Evolutionary conservation across 2,113 vertebrate genomes (phyloP).

Genomic region (Australoheros scitulus): DNA sequence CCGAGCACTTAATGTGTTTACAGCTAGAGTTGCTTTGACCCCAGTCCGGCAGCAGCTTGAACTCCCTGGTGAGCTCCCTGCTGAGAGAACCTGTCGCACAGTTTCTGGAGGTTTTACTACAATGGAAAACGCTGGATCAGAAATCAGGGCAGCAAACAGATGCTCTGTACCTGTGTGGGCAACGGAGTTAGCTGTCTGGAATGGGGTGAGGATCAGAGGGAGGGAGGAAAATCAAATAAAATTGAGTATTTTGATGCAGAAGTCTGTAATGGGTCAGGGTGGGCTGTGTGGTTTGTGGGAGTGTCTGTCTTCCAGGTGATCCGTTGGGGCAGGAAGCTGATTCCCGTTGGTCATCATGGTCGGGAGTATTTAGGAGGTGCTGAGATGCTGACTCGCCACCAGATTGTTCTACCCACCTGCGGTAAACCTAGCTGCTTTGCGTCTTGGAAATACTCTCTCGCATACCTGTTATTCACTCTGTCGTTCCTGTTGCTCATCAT

Average conservation of each 20-base stretch:
- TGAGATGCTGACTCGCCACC: too few species aligned
- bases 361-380: too few species aligned
- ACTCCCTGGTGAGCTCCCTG: constrained; percentile 46
- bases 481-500: too few species aligned
- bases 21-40: constrained; percentile 76
- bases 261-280: too few species aligned
- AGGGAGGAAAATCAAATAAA: not conserved
- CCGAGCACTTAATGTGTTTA: constrained; percentile 77
- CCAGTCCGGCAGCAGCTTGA: constrained; percentile 74
- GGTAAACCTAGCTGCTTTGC: too few species aligned
- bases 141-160: constrained; percentile 90
- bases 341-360: too few species aligned
- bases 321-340: too few species aligned
- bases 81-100: constrained; percentile 85
- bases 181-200: constrained; percentile 94
- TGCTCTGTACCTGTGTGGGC: constrained; percentile 94
- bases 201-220: constrained; percentile 80
- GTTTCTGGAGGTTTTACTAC: constrained; percentile 85
- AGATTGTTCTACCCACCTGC: too few species aligned
- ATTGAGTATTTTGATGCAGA: not conserved
- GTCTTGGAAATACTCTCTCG: too few species aligned
- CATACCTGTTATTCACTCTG: too few species aligned
- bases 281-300: too few species aligned
- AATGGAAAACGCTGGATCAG: constrained; percentile 92
- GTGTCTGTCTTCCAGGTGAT: too few species aligned